Evolutionary conservation across 2,113 vertebrate genomes (phyloP).

Genomic region (Grus americana): DNA sequence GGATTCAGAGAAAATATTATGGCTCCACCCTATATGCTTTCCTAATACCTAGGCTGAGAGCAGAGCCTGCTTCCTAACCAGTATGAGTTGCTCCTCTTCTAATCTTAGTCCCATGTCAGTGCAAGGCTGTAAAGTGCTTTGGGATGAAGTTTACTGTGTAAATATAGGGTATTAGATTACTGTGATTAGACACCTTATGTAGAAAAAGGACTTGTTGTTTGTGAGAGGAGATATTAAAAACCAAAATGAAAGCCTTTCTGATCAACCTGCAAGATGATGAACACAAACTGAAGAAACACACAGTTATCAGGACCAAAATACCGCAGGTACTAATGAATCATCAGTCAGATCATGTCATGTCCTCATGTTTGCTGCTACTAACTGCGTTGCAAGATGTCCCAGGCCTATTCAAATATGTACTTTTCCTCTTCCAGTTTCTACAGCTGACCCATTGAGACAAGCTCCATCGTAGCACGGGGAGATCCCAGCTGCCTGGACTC

Average conservation of each 20-base stretch:
- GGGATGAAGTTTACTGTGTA: neutral
- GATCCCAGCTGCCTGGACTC: conserved; percentile 1
- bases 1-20: neutral
- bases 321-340: neutral
- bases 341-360: neutral
- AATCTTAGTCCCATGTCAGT: neutral
- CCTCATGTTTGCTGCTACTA: conserved; percentile 21
- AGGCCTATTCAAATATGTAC: conserved; percentile 22
- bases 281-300: neutral
- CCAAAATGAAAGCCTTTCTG: neutral
- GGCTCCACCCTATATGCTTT: neutral
- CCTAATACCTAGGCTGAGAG: neutral
- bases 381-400: neutral
- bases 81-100: neutral
- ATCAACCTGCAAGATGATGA: neutral
- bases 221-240: neutral
- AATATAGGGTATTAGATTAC: neutral
- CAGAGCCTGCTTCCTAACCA: neutral
- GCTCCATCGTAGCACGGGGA: neutral
- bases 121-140: neutral
- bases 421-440: neutral
- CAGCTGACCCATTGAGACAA: conserved; percentile 33
- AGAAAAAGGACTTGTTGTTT: neutral
- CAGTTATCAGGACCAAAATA: conserved; percentile 16
- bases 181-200: neutral